Conservation (phyloP, 2,113 vertebrate genomes). For the Pardalotus punctatus region DNA sequence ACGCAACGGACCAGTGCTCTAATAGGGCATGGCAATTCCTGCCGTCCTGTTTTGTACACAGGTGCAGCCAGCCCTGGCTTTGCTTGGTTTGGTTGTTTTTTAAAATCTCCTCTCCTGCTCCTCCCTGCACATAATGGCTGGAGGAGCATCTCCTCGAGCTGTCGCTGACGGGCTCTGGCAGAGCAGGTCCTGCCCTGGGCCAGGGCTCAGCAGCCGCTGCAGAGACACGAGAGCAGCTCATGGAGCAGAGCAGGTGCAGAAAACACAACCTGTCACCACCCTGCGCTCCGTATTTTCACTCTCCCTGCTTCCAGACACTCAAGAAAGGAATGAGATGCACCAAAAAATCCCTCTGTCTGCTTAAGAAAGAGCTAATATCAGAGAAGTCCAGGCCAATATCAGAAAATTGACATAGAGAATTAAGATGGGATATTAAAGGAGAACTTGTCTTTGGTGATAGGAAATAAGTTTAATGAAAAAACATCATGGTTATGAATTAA, state of each 20-base stretch:
- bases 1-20: not conserved
- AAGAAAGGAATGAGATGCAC: not conserved
- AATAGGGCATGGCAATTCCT: slow-evolving; percentile 6
- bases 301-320: not conserved
- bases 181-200: not conserved
- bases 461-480: not conserved
- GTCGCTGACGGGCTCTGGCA: slow-evolving; percentile 24
- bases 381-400: not conserved
- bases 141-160: not conserved
- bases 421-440: not conserved
- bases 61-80: not conserved
- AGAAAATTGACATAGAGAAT: not conserved
- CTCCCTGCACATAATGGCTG: not conserved
- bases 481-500: not conserved
- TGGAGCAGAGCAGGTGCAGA: not conserved
- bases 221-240: not conserved
- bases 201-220: not conserved
- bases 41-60: not conserved
- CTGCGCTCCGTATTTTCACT: not conserved
- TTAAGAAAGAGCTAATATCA: not conserved
- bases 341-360: not conserved
- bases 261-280: not conserved
- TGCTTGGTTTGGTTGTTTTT: not conserved
- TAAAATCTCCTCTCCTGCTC: not conserved
- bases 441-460: not conserved